These are phyloP conservation scores for Oncorhynchus mykiss DNA, from an alignment of 2,113 vertebrate species.

Conservation along the genomic window DNA sequence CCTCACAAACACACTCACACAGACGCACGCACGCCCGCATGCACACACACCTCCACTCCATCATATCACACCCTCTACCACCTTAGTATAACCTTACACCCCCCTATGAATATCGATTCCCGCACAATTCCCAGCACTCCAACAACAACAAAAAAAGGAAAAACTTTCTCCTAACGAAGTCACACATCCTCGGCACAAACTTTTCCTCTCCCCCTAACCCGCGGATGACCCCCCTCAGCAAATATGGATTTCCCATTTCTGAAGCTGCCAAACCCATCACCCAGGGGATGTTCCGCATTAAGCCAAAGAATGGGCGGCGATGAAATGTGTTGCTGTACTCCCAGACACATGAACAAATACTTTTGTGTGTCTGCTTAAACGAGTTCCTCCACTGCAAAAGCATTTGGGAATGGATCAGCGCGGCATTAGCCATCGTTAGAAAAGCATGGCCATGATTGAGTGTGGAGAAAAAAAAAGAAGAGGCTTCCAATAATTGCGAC, in stretches of 20 bases:
- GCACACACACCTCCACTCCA: constrained; percentile 40
- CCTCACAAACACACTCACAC: constrained; percentile 45
- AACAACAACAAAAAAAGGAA: constrained; percentile 47
- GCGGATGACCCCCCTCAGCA: constrained; percentile 73
- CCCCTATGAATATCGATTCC: constrained; percentile 67
- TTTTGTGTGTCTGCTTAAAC: constrained; percentile 78
- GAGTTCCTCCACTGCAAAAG: constrained; percentile 74
- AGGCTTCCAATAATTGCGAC: constrained; percentile 70
- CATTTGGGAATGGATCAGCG: constrained; percentile 77
- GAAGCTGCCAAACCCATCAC: constrained; percentile 79
- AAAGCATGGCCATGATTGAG: constrained; percentile 73
- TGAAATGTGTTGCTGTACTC: constrained; percentile 73
- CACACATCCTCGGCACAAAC: constrained; percentile 52
- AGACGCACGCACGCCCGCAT: constrained; percentile 9
- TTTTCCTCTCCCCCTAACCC: constrained; percentile 68
- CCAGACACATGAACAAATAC: constrained; percentile 78
- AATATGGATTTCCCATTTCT: constrained; percentile 79
- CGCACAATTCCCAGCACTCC: background rate
- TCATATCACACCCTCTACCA: constrained; percentile 3
- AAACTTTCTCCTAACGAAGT: constrained; percentile 69
- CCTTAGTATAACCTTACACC: constrained; percentile 45
- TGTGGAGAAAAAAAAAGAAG: constrained; percentile 3
- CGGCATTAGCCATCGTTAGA: constrained; percentile 71
- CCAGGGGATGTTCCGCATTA: constrained; percentile 82
- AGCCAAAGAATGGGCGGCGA: constrained; percentile 73